phyloP scores from a whole-genome alignment of 2,888 invertebrate genomes.

The Cataglyphis livida region DNA sequence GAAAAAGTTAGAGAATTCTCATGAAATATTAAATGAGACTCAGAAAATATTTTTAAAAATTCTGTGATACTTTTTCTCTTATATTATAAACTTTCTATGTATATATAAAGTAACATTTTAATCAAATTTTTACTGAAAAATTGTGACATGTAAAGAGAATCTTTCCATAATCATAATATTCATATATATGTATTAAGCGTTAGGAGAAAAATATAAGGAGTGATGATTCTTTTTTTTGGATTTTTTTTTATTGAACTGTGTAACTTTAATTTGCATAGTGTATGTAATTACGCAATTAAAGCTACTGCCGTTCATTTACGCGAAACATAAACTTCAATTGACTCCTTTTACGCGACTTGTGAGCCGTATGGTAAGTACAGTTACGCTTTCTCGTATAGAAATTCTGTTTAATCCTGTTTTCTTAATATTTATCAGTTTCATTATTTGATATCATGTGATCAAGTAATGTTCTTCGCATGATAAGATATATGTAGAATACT shows the following conservation, averaged over 20 bases:
- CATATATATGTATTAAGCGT: neutral
- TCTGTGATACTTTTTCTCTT: too few species aligned
- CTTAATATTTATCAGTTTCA: neutral
- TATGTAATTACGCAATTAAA: constrained; percentile 27
- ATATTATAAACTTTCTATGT: too few species aligned
- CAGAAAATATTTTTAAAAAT: too few species aligned
- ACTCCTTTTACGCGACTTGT: neutral
- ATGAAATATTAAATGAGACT: too few species aligned
- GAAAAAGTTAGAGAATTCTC: too few species aligned
- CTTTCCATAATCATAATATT: neutral
- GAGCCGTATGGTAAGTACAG: constrained; percentile 9
- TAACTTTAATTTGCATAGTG: constrained; percentile 52
- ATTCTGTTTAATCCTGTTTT: constrained; percentile 5
- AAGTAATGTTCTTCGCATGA: neutral
- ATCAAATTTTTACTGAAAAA: neutral
- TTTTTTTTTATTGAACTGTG: neutral
- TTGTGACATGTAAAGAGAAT: neutral
- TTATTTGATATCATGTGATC: neutral
- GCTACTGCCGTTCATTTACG: neutral
- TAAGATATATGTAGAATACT: constrained; percentile 7
- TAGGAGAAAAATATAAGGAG: neutral
- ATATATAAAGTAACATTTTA: neutral
- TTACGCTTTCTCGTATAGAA: neutral
- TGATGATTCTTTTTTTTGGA: neutral
- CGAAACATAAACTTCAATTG: neutral